Evolutionary conservation across 2,888 invertebrate genomes (phyloP).

Genomic region (Ctenicera cuprea): DNA sequence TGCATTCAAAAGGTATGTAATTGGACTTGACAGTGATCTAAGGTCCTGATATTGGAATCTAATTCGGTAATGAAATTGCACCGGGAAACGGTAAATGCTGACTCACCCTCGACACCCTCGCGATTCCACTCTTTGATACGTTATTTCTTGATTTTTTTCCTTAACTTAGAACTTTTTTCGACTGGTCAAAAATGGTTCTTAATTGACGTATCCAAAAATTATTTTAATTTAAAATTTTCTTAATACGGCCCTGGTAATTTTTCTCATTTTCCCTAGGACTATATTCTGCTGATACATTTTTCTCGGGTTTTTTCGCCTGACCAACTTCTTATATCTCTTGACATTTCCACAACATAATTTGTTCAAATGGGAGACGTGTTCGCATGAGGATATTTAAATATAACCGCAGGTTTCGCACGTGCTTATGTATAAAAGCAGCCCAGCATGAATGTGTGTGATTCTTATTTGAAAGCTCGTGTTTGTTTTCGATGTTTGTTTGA

Average conservation of each 20-base stretch:
- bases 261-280: too few species aligned
- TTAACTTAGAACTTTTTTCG: too few species aligned
- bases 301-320: neutral
- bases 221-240: too few species aligned
- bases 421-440: slow-evolving; percentile 39
- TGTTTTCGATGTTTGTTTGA: slow-evolving; percentile 51
- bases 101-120: slow-evolving; percentile 19
- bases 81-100: slow-evolving; percentile 23
- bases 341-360: slow-evolving; percentile 33
- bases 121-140: too few species aligned
- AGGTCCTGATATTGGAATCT: slow-evolving; percentile 44
- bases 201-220: too few species aligned
- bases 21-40: slow-evolving; percentile 49
- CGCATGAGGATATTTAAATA: slow-evolving; percentile 47
- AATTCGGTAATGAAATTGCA: slow-evolving; percentile 45
- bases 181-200: too few species aligned
- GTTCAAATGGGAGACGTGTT: slow-evolving; percentile 11
- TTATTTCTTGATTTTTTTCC: too few species aligned
- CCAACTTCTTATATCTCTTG: slow-evolving; percentile 3
- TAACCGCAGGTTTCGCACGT: slow-evolving; percentile 45
- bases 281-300: too few species aligned
- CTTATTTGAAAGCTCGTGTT: slow-evolving; percentile 34
- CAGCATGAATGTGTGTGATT: slow-evolving; percentile 37
- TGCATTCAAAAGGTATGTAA: slow-evolving; percentile 38
- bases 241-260: too few species aligned